phyloP scores from a whole-genome alignment of 2,113 vertebrate species.

The Microcebus murinus region DNA sequence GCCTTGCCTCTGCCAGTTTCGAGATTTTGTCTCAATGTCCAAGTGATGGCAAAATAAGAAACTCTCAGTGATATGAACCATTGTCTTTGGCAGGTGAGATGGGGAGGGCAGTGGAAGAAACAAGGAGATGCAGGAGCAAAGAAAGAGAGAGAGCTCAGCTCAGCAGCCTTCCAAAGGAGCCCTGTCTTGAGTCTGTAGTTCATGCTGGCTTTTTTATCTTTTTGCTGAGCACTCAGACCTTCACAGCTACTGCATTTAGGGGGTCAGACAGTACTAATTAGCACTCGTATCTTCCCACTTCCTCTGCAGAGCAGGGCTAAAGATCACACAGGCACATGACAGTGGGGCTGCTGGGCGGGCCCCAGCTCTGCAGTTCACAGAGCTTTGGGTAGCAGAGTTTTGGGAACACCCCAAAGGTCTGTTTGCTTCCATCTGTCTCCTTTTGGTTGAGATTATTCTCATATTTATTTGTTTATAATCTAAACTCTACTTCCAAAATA shows the following conservation, averaged over 20 bases:
- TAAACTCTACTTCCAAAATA: neutral
- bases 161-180: neutral
- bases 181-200: neutral
- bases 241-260: neutral
- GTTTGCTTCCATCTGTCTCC: neutral
- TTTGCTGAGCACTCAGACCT: neutral
- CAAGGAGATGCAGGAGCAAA: neutral
- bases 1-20: neutral
- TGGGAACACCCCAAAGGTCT: neutral
- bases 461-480: neutral
- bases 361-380: no score
- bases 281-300: neutral
- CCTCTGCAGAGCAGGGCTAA: neutral
- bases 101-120: neutral
- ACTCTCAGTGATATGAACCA: neutral
- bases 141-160: neutral
- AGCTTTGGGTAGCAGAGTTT: neutral
- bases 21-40: neutral
- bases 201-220: neutral
- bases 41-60: neutral
- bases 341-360: accelerated
- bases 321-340: neutral
- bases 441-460: neutral
- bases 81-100: neutral
- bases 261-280: neutral